These are phyloP conservation scores for Chrosomus eos DNA, from an alignment of 2,797 vertebrate genomes.

Conservation along the genomic window DNA sequence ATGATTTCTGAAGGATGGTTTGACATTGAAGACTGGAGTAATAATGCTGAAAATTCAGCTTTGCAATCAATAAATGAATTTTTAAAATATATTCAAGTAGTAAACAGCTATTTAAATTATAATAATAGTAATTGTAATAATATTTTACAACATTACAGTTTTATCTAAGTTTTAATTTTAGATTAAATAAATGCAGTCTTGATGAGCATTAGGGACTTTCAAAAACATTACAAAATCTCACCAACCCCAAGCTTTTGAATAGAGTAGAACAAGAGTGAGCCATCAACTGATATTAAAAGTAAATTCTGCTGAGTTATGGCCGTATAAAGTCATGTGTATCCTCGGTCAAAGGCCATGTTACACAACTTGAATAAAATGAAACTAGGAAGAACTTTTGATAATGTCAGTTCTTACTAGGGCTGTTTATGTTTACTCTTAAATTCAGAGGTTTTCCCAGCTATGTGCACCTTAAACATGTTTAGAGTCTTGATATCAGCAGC, in stretches of 20 bases:
- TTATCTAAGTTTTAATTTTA: neutral
- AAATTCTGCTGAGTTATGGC: neutral
- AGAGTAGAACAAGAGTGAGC: neutral
- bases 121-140: neutral
- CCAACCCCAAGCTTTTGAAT: neutral
- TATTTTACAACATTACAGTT: neutral
- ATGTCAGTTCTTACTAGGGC: neutral
- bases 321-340: neutral
- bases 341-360: neutral
- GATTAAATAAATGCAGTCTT: neutral
- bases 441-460: neutral
- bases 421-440: neutral
- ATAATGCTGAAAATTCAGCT: neutral
- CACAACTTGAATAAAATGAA: neutral
- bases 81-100: neutral
- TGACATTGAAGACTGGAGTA: no score
- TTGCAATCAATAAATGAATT: neutral
- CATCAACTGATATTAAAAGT: neutral
- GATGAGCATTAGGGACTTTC: neutral
- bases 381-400: neutral
- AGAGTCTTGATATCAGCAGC: neutral
- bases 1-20: neutral
- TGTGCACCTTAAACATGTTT: neutral
- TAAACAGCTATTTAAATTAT: neutral
- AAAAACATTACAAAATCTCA: neutral